Conservation (phyloP, 37 sponge, comb jelly and placozoan genomes). For the Lycopodina hypogea region DNA sequence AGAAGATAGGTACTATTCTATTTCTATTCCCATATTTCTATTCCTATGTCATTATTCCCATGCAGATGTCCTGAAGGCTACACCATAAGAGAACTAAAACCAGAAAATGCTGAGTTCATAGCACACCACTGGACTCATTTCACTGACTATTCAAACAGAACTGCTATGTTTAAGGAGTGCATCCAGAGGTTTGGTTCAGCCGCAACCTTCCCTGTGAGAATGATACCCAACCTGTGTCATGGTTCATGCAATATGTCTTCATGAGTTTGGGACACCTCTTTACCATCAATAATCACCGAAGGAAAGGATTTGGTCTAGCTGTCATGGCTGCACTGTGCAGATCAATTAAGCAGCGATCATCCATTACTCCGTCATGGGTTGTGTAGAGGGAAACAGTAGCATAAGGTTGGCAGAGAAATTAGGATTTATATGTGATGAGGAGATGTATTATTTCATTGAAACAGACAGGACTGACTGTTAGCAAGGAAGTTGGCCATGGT, state of each 20-base stretch:
- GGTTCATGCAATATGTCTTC: not conserved
- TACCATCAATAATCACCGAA: not conserved
- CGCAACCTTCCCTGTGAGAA: not conserved
- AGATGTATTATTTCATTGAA: not conserved
- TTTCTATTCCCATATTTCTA: no score
- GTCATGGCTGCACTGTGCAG: not conserved
- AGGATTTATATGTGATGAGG: not conserved
- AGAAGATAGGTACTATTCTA: no score
- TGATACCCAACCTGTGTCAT: not conserved
- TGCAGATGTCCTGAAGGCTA: slow-evolving; percentile 4
- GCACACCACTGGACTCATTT: not conserved
- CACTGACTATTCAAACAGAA: not conserved
- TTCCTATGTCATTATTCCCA: no score
- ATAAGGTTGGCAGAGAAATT: not conserved
- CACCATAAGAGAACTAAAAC: not conserved
- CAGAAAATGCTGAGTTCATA: not conserved
- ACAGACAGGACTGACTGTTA: no score
- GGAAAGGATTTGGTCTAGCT: not conserved
- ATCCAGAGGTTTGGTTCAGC: not conserved
- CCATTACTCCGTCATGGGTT: no score
- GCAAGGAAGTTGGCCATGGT: no score
- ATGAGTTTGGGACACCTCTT: not conserved
- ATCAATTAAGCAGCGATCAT: not conserved
- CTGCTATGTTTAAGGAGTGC: not conserved
- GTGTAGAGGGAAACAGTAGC: no score